phyloP scores from a whole-genome alignment of 2,888 invertebrate species.

The Noctua comes region DNA sequence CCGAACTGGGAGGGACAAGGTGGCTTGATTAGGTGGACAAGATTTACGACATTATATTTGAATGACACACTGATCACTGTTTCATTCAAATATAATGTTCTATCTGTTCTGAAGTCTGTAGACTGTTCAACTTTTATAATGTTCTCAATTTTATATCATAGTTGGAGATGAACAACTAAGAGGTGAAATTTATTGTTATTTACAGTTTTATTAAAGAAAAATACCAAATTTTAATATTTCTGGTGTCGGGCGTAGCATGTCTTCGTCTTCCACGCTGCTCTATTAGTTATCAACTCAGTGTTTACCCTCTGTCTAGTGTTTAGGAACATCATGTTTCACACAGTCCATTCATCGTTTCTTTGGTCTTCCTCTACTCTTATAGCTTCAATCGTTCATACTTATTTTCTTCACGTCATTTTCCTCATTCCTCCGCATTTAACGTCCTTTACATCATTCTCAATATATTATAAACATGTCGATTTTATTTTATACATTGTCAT shows the following conservation, averaged over 20 bases:
- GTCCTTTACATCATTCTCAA: background rate
- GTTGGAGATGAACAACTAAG: background rate
- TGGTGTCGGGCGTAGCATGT: background rate
- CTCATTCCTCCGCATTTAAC: background rate
- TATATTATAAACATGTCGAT: background rate
- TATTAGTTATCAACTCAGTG: background rate
- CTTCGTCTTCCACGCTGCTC: background rate
- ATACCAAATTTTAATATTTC: background rate
- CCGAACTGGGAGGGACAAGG: slow-evolving; percentile 56
- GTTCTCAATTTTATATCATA: background rate
- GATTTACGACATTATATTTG: background rate
- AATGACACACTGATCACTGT: background rate
- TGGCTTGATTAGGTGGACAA: slow-evolving; percentile 1
- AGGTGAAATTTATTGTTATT: background rate
- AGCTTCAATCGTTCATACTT: background rate
- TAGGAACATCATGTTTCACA: background rate
- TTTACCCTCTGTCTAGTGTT: background rate
- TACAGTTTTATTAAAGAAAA: background rate
- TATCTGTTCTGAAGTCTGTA: too few relatives aligned
- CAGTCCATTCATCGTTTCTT: background rate
- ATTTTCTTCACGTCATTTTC: background rate
- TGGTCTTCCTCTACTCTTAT: background rate
- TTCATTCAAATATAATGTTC: too few relatives aligned
- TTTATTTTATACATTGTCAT: background rate
- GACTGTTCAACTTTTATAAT: background rate